Evolutionary conservation across 2,113 vertebrate genomes (phyloP), one percentile per base, ranked within the genome.

Genomic region (Parotia lawesii): DNA sequence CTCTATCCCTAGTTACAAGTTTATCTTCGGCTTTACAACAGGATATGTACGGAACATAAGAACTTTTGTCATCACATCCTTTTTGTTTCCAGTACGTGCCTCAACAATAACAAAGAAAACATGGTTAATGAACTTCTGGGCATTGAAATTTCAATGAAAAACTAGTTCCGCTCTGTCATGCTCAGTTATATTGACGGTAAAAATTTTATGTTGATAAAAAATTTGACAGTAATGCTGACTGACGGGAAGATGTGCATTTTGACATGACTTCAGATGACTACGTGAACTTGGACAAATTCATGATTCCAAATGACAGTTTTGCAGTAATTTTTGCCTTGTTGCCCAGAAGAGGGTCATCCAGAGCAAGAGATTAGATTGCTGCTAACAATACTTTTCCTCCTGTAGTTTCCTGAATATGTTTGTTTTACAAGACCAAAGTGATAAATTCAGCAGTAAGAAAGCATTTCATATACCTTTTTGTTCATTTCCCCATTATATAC

Each of bases 81-180:
- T 81, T 79, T 81, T 72, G 28, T 71, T 97, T 98, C 97, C 97
- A 96, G 96, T 95, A 97, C 97, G 28, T 74, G 81, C 33, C 29
- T 76, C 65, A 65, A 56, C 18, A 81, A 13, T 58, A 82, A 94
- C 33, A 33, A 92, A 92, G 71, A 91, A 91, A 89, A 67, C n/a
- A n/a, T 47, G 53, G 94, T 79, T 89, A 95, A 92, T 96, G 96
- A 96, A 97, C 94, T 97, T 95, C 75, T 87, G 94, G 82, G 31
- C 83, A 93, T 38, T 84, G 62, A 92, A 88, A 83, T 72, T 79
- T 57, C 48, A n/a, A 76, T 51, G 44, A 93, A 96, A 90, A 80
- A 44, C 40, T 72, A 56, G 62, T 58, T 96, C 44, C 47, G 73
- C 31, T 75, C 31, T 57, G 53, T 92, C 44, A 54, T 5, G 1